Evolutionary conservation across 2,888 invertebrate genomes (phyloP), one percentile per base, ranked within the genome.

Genomic region (Neoascia interrupta): DNA sequence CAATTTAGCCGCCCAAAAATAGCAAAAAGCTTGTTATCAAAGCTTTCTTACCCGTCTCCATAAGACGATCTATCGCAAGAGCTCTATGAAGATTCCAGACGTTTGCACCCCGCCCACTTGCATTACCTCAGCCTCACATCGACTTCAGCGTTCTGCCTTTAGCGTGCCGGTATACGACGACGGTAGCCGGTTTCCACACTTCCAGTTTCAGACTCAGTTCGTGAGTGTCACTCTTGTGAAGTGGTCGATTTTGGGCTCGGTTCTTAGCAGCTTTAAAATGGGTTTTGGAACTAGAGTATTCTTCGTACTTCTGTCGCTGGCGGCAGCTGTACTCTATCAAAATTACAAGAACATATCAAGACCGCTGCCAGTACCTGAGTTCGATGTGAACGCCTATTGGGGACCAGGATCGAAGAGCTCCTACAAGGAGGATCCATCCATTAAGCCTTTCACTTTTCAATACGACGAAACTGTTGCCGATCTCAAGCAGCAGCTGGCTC

Each of bases 401-500:
- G 89, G 89, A 11, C 86, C 87, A 1, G 84, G 86, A 10, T 73
- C 84, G 53, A 84, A 75, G 11, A 82, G 82, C 19, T 75, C 83
- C 0, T 86, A 88, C 47, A 84, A 84, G 37, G 88, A 88, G 70
- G 85, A 87, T 61, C 73, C 82, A 18, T 82, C 84, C 2, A 82
- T 88, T n/a, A 76, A 82, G 72, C 82, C 85, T 2, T 87, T 83
- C 53, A 84, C 84, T 63, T 85, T 87, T 56, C 82, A 84, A 37
- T 83, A 84, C 6, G 81, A 15, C 3, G 64, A 53, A 26, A 64
- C 56, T 31, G 54, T 16, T 51, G 87, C 89, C 45, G 92, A 93
- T 83, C 88, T 95, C 39, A 91, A 91, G 81, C 82, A 88, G 13
- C 90, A 94, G 53, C 88, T 96, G 53, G 90, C 89, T 53, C 89